phyloP scores from a whole-genome alignment of 2,888 invertebrate genomes.

The Dynastes grantii region DNA sequence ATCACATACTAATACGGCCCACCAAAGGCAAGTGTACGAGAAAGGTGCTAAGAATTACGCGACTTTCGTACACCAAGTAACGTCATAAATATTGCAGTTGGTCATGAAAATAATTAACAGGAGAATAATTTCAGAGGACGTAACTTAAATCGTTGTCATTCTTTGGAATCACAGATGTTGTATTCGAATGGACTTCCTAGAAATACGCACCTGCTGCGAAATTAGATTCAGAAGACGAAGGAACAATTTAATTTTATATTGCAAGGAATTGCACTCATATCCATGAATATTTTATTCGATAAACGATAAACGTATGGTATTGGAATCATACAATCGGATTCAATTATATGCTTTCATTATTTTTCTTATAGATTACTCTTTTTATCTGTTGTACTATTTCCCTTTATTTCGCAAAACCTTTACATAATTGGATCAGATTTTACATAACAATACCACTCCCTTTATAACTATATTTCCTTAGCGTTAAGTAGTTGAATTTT shows the following conservation, averaged over 20 bases:
- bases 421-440: no score
- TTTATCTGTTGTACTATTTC: no score
- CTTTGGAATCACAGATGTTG: neutral
- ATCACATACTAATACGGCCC: conserved; percentile 6
- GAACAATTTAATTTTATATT: neutral
- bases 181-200: neutral
- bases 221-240: conserved; percentile 9
- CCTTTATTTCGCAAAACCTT: no score
- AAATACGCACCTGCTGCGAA: neutral
- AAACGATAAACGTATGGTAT: no score
- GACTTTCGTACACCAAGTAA: neutral
- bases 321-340: no score
- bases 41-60: neutral
- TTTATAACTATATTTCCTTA: no score
- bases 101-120: conserved; percentile 31
- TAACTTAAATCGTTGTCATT: conserved; percentile 22
- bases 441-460: no score
- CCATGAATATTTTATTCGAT: no score
- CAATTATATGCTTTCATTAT: no score
- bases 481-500: no score
- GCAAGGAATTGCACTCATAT: neutral
- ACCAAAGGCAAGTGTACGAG: conserved; percentile 1
- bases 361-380: no score
- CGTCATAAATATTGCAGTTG: conserved; percentile 28
- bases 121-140: conserved; percentile 15